Evolutionary conservation across 2,888 invertebrate species (phyloP).

Genomic region (Erebia epiphron): DNA sequence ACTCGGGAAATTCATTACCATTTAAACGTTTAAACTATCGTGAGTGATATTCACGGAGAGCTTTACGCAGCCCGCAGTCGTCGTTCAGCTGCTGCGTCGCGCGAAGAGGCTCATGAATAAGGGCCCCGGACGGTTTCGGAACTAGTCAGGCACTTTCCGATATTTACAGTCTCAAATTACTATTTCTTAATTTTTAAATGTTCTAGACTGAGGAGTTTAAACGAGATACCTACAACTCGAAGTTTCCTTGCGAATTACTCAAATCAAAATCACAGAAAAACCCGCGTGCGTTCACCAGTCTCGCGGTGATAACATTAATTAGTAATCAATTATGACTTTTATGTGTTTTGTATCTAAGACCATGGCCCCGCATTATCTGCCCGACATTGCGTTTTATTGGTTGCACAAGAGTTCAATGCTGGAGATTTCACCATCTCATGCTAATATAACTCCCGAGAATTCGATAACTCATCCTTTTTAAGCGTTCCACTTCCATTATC

Average conservation of each 20-base stretch:
- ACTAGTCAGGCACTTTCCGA: no score
- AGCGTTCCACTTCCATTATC: background rate
- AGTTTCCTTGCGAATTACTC: background rate
- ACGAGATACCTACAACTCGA: no score
- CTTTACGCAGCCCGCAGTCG: no score
- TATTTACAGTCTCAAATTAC: no score
- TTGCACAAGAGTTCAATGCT: conserved; percentile 21
- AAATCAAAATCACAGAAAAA: background rate
- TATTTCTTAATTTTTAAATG: no score
- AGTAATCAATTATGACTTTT: conserved; percentile 35
- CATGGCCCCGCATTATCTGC: conserved; percentile 28
- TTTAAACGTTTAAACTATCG: no score
- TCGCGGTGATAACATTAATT: conserved; percentile 22
- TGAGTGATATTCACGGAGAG: no score
- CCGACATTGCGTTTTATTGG: conserved; percentile 30
- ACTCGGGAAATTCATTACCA: no score
- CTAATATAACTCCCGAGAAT: background rate
- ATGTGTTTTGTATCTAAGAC: conserved; percentile 29
- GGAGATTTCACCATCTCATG: conserved; percentile 15
- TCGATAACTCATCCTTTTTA: background rate
- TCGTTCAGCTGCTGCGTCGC: no score
- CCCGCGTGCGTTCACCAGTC: background rate
- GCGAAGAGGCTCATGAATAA: no score
- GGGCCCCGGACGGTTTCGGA: no score
- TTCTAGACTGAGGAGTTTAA: no score